A percentile compares a stretch with the other conserved stretches of the same genome.
phyloP scores from a whole-genome alignment of 2,113 vertebrate genomes.

The Nothoprocta pentlandii region DNA sequence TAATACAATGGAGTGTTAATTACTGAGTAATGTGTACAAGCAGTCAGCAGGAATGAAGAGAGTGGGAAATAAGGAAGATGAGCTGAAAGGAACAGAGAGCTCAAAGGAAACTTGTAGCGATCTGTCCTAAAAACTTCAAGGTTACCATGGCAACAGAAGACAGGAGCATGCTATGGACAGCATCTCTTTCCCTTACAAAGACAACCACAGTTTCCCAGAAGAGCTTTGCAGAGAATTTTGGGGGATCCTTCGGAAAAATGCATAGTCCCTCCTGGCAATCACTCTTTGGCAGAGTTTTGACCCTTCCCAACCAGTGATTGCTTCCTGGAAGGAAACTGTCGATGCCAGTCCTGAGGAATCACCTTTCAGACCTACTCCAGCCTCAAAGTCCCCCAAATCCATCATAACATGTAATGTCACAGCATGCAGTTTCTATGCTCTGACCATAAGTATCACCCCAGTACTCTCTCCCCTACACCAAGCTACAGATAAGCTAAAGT shows the following conservation, averaged over 20 bases:
- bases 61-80: slow-evolving; percentile 7
- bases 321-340: neutral
- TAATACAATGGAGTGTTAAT: slow-evolving; percentile 41
- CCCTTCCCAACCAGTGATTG: neutral
- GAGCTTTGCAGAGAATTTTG: neutral
- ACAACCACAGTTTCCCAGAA: neutral
- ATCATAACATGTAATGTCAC: neutral
- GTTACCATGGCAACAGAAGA: slow-evolving; percentile 10
- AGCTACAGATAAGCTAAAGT: neutral
- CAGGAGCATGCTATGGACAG: neutral
- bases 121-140: neutral
- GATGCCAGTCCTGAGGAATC: neutral
- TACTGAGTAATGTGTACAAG: slow-evolving; percentile 19
- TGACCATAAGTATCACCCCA: neutral
- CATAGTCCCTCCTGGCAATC: neutral
- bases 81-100: neutral
- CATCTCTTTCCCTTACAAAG: neutral
- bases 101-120: neutral
- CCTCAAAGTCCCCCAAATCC: neutral
- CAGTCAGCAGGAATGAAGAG: neutral
- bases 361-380: neutral
- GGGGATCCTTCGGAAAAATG: neutral
- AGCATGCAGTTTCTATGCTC: neutral
- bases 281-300: neutral
- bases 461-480: neutral